Conservation (phyloP, 2,113 vertebrate species). For the Phainopepla nitens region DNA sequence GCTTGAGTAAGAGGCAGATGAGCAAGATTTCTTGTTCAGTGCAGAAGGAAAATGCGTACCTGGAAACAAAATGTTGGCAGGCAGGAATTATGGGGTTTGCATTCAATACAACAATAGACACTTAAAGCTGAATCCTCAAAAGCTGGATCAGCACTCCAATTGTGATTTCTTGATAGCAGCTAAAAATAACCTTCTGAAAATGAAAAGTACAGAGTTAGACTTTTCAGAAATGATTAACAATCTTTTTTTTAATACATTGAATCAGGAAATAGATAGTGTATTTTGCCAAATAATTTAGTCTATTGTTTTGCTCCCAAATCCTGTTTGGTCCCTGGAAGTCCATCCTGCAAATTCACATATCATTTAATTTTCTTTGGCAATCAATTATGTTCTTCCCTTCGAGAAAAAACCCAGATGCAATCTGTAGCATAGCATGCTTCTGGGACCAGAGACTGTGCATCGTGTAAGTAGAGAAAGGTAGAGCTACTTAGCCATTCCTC, state of each 20-base stretch:
- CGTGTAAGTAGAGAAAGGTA: not conserved
- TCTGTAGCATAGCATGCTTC: not conserved
- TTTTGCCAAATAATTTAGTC: not conserved
- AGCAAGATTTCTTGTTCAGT: not conserved
- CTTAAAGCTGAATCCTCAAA: not conserved
- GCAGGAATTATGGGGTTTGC: not conserved
- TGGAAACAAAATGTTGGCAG: not conserved
- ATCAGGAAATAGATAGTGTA: not conserved
- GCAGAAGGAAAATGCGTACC: not conserved
- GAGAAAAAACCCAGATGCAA: not conserved
- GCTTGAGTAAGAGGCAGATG: not conserved
- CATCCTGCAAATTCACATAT: not conserved
- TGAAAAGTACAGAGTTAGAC: not conserved
- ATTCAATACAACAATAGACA: not conserved
- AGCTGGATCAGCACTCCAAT: not conserved
- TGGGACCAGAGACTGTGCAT: accelerated
- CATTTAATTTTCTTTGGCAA: not conserved
- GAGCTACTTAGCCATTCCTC: not conserved
- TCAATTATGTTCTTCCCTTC: not conserved
- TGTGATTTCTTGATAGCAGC: not conserved
- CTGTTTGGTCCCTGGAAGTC: not conserved
- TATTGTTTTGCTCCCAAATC: not conserved
- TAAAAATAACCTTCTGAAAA: not conserved
- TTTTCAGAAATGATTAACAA: not conserved
- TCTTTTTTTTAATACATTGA: not conserved